These are phyloP conservation scores for Drymodes brunneopygia DNA, from an alignment of 2,113 vertebrate species.

Conservation along the genomic window DNA sequence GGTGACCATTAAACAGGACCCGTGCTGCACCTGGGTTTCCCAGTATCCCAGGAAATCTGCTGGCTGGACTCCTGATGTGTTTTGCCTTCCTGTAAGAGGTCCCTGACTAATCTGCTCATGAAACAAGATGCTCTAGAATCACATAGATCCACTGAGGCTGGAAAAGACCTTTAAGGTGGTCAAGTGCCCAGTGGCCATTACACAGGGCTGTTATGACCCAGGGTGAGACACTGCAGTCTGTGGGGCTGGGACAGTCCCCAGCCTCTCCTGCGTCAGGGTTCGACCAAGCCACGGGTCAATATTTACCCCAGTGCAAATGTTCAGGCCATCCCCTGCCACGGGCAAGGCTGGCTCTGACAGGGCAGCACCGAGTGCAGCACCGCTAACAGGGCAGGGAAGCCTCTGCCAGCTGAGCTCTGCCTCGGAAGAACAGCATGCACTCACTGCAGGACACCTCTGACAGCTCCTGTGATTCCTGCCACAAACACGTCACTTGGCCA, in stretches of 20 bases:
- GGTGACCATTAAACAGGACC: not conserved
- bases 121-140: not conserved
- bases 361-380: not conserved
- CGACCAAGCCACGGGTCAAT: not conserved
- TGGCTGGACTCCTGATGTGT: not conserved
- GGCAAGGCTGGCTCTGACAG: not conserved
- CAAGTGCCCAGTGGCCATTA: not conserved
- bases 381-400: not conserved
- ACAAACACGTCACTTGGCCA: not conserved
- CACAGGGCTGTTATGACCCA: not conserved
- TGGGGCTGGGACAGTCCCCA: not conserved
- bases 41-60: not conserved
- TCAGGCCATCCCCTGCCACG: not conserved
- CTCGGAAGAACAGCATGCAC: accelerated
- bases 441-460: not conserved
- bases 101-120: not conserved
- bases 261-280: not conserved
- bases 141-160: not conserved
- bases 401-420: not conserved
- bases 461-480: not conserved
- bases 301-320: not conserved
- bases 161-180: not conserved
- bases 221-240: not conserved
- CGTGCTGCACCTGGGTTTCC: not conserved
- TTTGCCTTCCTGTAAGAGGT: not conserved